phyloP scores from a whole-genome alignment of 1,140 invertebrate species.

The Heterodera carotae region DNA sequence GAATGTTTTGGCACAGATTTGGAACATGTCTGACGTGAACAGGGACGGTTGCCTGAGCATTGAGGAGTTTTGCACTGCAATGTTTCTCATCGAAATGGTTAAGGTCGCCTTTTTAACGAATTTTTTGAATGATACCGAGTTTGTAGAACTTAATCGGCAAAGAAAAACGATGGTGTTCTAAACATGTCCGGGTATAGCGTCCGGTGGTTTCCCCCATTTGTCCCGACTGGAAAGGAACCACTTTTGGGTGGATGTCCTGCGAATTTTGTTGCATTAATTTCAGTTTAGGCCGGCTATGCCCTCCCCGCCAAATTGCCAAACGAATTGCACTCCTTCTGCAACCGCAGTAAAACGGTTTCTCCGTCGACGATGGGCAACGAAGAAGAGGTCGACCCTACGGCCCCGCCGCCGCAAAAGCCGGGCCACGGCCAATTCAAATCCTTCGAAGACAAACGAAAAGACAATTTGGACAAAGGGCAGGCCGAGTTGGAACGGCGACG shows the following conservation, averaged over 20 bases:
- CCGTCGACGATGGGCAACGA: constrained; percentile 32
- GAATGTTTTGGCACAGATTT: constrained; percentile 85
- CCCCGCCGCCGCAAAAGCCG: constrained; percentile 58
- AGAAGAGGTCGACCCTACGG: constrained; percentile 43
- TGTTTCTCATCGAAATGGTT: constrained; percentile 63
- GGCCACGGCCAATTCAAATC: constrained; percentile 69
- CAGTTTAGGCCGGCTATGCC: constrained; percentile 53
- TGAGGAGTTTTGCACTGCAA: constrained; percentile 64
- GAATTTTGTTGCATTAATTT: not conserved
- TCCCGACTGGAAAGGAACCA: too few species aligned
- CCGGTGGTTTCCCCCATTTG: too few species aligned
- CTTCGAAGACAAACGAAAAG: constrained; percentile 93
- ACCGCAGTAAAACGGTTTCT: constrained; percentile 49
- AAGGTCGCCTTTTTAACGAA: constrained; percentile 53
- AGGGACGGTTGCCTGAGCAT: constrained; percentile 63
- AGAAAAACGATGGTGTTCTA: too few species aligned
- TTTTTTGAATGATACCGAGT: too few species aligned
- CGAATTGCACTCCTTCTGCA: constrained; percentile 49
- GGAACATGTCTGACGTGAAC: constrained; percentile 71
- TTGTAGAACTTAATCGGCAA: too few species aligned
- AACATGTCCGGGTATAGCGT: too few species aligned
- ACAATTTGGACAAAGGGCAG: constrained; percentile 96
- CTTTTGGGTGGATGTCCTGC: not conserved
- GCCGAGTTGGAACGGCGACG: constrained; percentile 89
- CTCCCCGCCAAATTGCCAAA: constrained; percentile 55